Percentiles rank a stretch among this genome's conserved stretches.
Evolutionary conservation across 2,888 invertebrate species (phyloP).

Genomic region (Lasioglossum leucozonium): DNA sequence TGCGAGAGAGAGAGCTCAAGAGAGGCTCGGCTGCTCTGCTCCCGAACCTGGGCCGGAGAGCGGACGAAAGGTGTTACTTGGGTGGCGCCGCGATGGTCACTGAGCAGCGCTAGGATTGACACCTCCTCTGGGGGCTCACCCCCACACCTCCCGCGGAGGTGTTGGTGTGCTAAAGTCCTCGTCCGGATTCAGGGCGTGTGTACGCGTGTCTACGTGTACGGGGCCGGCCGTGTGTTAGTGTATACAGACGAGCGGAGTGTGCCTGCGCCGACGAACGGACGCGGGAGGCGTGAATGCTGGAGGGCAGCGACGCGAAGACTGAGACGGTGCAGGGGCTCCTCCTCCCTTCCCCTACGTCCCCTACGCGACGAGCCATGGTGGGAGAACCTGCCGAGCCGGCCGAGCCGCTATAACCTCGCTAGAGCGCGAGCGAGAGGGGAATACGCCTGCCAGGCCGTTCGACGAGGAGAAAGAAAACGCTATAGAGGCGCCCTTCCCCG

Average conservation of each 20-base stretch:
- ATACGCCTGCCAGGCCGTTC: conserved; percentile 8
- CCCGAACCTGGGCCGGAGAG: conserved; percentile 72
- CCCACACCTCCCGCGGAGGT: conserved; percentile 83
- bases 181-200: conserved; percentile 75
- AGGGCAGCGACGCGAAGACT: conserved; percentile 83
- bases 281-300: conserved; percentile 84
- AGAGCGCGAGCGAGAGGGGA: conserved; percentile 32
- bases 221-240: conserved; percentile 60
- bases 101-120: conserved; percentile 85
- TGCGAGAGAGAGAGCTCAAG: conserved; percentile 42
- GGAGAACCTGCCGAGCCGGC: conserved; percentile 57
- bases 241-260: conserved; percentile 71
- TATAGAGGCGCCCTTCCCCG: conserved; percentile 82
- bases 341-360: conserved; percentile 81
- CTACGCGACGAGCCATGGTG: conserved; percentile 46
- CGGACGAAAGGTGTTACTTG: conserved; percentile 84
- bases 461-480: conserved; percentile 75
- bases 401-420: conserved; percentile 21
- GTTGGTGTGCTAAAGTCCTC: conserved; percentile 83
- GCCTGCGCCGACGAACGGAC: conserved; percentile 78
- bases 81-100: conserved; percentile 85
- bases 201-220: conserved; percentile 64
- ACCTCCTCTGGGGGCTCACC: conserved; percentile 84
- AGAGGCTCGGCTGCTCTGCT: conserved; percentile 19
- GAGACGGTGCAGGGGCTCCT: conserved; percentile 80